Evolutionary conservation across 2,888 invertebrate species (phyloP).

Genomic region (Anodontia alba): DNA sequence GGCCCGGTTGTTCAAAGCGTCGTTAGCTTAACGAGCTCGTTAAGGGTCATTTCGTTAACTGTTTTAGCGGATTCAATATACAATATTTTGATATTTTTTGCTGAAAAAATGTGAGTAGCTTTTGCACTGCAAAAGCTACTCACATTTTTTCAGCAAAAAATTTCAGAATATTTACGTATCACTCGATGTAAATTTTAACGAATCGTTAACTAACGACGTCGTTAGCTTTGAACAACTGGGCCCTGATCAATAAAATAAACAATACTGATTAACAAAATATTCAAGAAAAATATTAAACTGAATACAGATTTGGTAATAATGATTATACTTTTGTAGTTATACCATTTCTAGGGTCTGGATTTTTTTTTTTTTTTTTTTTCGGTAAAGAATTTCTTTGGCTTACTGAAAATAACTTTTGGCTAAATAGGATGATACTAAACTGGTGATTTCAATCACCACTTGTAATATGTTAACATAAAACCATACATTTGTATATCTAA

Average conservation of each 20-base stretch:
- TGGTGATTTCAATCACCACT: neutral
- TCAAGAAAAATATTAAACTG: neutral
- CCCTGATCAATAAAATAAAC: neutral
- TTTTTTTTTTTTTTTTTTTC: neutral
- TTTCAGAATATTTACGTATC: no score
- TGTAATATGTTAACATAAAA: neutral
- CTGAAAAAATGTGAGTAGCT: no score
- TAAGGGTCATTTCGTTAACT: no score
- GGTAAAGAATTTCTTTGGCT: neutral
- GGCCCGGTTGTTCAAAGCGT: no score
- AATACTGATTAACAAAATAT: neutral
- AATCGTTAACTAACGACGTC: no score
- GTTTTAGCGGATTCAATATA: no score
- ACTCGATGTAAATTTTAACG: no score
- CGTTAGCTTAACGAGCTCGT: no score
- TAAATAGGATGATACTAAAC: neutral
- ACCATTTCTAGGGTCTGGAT: neutral
- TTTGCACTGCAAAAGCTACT: no score
- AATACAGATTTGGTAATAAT: slow-evolving; percentile 9
- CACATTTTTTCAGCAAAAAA: no score
- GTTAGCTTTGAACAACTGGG: no score
- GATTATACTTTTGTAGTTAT: neutral
- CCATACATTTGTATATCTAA: neutral
- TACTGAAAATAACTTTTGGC: neutral
- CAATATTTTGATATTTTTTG: no score